Conservation (phyloP, 2,113 vertebrate species). For the Perognathus longimembris region DNA sequence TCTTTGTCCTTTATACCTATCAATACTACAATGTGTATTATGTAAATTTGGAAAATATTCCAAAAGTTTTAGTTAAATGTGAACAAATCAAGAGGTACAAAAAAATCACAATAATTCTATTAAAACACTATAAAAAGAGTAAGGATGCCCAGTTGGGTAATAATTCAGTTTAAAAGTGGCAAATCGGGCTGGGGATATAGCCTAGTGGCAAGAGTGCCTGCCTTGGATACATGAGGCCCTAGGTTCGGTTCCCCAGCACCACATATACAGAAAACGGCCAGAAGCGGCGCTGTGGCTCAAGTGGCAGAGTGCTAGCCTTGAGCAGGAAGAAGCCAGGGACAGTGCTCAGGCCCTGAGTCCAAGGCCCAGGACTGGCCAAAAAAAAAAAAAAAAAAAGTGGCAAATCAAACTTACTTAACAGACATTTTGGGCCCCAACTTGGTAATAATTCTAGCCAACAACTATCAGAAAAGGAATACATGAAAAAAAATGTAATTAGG, state of each 20-base stretch:
- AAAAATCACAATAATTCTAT: not conserved
- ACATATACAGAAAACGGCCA: no score
- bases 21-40: constrained; percentile 28
- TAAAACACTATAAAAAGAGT: not conserved
- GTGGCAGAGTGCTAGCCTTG: no score
- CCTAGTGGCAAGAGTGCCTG: no score
- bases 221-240: no score
- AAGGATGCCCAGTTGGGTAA: not conserved
- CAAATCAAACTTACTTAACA: constrained; percentile 1
- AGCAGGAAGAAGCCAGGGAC: no score
- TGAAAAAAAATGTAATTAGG: constrained; percentile 31
- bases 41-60: not conserved
- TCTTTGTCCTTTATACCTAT: no score
- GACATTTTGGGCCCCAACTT: not conserved
- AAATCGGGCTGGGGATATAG: no score
- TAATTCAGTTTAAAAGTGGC: not conserved
- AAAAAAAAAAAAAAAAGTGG: no score
- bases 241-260: no score
- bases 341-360: no score
- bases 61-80: constrained; percentile 38
- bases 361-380: no score
- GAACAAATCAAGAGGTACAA: constrained; percentile 35
- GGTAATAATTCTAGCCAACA: constrained; percentile 12
- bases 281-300: no score
- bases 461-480: constrained; percentile 34